Evolutionary conservation across 2,113 vertebrate genomes (phyloP).

Genomic region (Parotia lawesii): DNA sequence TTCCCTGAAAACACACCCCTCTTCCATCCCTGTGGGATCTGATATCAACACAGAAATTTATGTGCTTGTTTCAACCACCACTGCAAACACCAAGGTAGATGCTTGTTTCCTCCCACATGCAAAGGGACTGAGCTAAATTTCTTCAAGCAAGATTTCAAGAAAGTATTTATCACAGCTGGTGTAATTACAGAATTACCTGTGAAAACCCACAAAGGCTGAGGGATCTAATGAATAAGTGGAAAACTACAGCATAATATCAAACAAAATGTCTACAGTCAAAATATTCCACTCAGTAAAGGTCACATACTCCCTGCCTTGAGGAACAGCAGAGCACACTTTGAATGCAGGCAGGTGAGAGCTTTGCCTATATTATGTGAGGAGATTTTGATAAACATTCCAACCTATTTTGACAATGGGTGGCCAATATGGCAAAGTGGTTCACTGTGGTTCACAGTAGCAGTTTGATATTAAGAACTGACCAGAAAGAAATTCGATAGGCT

Average conservation of each 20-base stretch:
- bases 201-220: neutral
- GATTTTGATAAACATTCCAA: neutral
- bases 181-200: slow-evolving; percentile 19
- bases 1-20: neutral
- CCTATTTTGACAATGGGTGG: neutral
- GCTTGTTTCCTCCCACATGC: neutral
- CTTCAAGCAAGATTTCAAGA: neutral
- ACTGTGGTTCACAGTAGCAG: neutral
- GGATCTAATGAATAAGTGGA: neutral
- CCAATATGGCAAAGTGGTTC: neutral
- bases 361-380: neutral
- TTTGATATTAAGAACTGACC: neutral
- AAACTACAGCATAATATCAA: neutral
- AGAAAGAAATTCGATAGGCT: neutral
- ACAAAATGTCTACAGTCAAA: neutral
- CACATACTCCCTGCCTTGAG: neutral
- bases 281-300: neutral
- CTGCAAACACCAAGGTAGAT: neutral
- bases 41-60: neutral
- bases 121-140: neutral
- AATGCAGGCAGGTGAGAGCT: neutral
- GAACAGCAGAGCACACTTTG: neutral
- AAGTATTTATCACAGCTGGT: slow-evolving; percentile 8
- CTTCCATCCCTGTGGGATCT: neutral
- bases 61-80: neutral